Evolutionary conservation across 2,113 vertebrate species (phyloP), one percentile per base, ranked within the genome.

Genomic region (Kryptolebias marmoratus): DNA sequence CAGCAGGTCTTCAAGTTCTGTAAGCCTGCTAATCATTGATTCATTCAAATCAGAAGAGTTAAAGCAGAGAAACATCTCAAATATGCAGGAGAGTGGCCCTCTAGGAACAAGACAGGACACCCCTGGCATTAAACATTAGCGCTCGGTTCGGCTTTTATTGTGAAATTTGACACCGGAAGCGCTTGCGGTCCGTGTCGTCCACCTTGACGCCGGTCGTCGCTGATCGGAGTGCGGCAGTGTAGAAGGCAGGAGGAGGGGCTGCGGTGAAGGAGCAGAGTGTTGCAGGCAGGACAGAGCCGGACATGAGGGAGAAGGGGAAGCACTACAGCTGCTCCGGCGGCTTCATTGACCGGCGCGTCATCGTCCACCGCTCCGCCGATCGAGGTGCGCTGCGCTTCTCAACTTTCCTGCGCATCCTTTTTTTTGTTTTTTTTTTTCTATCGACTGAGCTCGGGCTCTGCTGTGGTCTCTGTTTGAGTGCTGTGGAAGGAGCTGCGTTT

Each of bases 311-410:
- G 87, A 90, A 89, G 81, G 87, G 76, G 57, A 91, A 88, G 39
- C 87, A 73, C 68, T 58, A 75, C 76, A 67, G 85, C 87, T 89
- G 86, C 86, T 69, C 84, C 68, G 82, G 85, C 80, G 87, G 90
- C 81, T 86, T 71, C 75, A 42, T 81, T 71, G 90, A 93, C 65
- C 90, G 90, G 88, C 87, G 89, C 71, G 90, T 93, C 81, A 90
- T 93, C 81, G 90, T 92, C 60, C 90, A 90, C 87, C 89, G 91
- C 71, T 90, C 91, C 82, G 91, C 90, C 30, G 91, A 93, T 74
- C 82, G 89, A 91, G 90, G 89, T 93, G 88, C 83, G 83, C 4
- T 89, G 84, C 63, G 62, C 68, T 66, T 59, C 10, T 50, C 9
- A 52, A 39, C 73, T 9, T 72, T 39, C 67, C 16, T 57, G 68